Evolutionary conservation across 1,140 invertebrate genomes (phyloP).

Genomic region (Zaprionus vittiger): DNA sequence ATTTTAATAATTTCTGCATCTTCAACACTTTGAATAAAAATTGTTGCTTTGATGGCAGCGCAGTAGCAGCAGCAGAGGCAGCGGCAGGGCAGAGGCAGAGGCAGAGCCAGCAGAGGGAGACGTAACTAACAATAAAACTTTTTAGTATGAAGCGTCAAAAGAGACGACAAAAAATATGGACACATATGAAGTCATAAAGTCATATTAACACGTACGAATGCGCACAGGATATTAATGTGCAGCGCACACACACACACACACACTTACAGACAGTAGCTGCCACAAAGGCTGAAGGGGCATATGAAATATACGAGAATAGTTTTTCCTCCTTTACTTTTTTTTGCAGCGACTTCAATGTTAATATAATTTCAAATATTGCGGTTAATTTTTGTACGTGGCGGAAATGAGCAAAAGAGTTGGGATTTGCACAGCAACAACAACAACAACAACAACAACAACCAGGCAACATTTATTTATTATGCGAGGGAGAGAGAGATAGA

Average conservation of each 20-base stretch:
- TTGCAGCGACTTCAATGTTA: constrained; percentile 63
- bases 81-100: neutral
- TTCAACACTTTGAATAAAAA: constrained; percentile 81
- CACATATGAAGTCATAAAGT: constrained; percentile 83
- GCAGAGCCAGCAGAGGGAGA: constrained; percentile 17
- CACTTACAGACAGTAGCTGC: neutral
- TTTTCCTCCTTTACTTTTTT: constrained; percentile 37
- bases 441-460: constrained; percentile 6
- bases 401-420: constrained; percentile 77
- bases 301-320: constrained; percentile 1
- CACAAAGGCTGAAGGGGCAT: constrained; percentile 22
- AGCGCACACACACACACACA: constrained; percentile 37
- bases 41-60: constrained; percentile 74
- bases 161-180: constrained; percentile 78
- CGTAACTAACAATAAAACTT: constrained; percentile 82
- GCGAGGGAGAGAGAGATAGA: neutral
- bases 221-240: constrained; percentile 83
- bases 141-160: constrained; percentile 73
- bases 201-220: constrained; percentile 83
- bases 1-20: constrained; percentile 82
- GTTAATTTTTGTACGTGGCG: constrained; percentile 68
- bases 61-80: constrained; percentile 13
- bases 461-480: constrained; percentile 33
- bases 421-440: constrained; percentile 12
- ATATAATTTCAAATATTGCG: constrained; percentile 81